A percentile compares a stretch with the other conserved stretches of the same genome.
Evolutionary conservation across 2,113 vertebrate species (phyloP).

Genomic region (Cyprinodon brontotheroides): DNA sequence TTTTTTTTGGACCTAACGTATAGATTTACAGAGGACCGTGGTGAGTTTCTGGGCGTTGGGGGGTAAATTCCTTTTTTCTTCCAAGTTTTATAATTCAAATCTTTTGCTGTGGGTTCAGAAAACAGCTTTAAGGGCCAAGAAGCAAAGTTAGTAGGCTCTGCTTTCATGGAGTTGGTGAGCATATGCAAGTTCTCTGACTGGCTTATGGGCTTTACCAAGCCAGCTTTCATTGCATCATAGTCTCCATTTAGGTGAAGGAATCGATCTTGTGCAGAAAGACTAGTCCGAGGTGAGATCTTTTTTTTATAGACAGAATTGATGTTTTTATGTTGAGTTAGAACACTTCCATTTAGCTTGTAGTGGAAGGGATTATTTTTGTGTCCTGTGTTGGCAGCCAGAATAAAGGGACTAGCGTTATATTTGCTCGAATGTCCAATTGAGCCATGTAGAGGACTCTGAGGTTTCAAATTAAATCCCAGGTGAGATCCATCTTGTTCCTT

Average conservation of each 20-base stretch:
- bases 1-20: conserved; percentile 24
- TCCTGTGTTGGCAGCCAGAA: background rate
- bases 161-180: background rate
- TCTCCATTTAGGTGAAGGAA: conserved; percentile 8
- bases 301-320: background rate
- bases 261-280: conserved; percentile 6
- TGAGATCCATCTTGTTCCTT: conserved; percentile 5
- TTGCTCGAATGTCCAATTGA: conserved; percentile 1
- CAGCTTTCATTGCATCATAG: conserved; percentile 4
- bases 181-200: background rate
- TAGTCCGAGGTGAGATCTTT: background rate
- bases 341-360: background rate
- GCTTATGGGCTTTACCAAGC: background rate
- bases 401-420: background rate
- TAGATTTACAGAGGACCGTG: background rate
- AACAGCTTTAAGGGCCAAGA: background rate
- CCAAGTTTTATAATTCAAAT: background rate
- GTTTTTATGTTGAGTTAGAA: background rate
- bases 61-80: conserved; percentile 3
- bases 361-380: background rate
- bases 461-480: conserved; percentile 5
- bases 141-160: background rate
- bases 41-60: background rate
- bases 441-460: background rate
- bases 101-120: conserved; percentile 5